Percentiles rank a stretch among this genome's conserved stretches.
These are phyloP conservation scores for Nesoenas mayeri DNA, from an alignment of 2,113 vertebrate species.

Conservation along the genomic window DNA sequence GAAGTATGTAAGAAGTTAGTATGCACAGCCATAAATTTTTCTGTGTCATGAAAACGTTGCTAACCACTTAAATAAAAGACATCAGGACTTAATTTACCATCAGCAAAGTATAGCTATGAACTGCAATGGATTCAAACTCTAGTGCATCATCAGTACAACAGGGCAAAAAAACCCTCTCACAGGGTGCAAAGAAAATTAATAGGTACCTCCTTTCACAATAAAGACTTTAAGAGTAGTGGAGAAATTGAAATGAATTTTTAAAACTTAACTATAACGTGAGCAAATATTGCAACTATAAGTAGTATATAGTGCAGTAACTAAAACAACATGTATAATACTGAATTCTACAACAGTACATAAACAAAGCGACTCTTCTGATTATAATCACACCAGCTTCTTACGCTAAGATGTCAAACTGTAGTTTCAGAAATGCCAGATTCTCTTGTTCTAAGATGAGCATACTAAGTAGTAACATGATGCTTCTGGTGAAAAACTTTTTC, in stretches of 20 bases:
- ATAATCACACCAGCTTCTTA: constrained; percentile 10
- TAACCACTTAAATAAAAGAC: background rate
- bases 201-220: background rate
- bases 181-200: background rate
- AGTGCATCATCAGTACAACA: background rate
- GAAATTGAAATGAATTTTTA: background rate
- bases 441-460: constrained; percentile 51
- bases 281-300: background rate
- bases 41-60: background rate
- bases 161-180: background rate
- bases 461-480: constrained; percentile 47
- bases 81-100: background rate
- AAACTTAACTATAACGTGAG: background rate
- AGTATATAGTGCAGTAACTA: background rate
- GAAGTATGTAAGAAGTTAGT: background rate
- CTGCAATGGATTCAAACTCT: background rate
- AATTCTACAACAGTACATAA: background rate
- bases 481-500: constrained; percentile 68
- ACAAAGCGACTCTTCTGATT: background rate
- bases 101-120: background rate
- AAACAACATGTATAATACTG: background rate
- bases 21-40: background rate
- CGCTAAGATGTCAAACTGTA: background rate
- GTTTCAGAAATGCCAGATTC: constrained; percentile 46
- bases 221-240: background rate